Evolutionary conservation across 53 echinoderm and acorn worm genomes (phyloP).

Genomic region (Paracentrotus lividus): DNA sequence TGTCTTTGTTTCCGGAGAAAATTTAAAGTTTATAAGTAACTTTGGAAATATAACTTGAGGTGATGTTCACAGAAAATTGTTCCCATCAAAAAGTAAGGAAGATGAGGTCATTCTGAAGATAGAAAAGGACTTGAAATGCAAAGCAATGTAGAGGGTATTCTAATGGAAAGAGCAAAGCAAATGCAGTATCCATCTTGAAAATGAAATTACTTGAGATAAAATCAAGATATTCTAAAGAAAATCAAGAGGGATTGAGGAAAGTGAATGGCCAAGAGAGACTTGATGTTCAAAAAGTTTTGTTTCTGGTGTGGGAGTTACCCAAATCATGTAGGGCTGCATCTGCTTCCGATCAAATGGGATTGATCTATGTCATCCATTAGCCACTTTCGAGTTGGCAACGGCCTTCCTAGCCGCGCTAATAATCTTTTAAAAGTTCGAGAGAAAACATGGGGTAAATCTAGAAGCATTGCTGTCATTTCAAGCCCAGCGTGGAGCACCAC

Average conservation of each 20-base stretch:
- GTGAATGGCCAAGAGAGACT: not conserved
- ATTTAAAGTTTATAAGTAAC: not conserved
- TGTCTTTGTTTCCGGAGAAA: not conserved
- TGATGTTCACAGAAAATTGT: not conserved
- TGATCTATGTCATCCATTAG: conserved; percentile 48
- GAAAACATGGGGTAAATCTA: not conserved
- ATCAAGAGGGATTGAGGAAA: not conserved
- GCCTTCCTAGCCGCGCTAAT: not conserved
- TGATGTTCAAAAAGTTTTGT: not conserved
- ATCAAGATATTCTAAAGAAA: not conserved
- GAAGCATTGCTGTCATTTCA: conserved; percentile 35
- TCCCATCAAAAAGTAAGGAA: not conserved
- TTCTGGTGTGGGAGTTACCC: not conserved
- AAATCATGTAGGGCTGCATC: not conserved
- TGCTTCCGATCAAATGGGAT: not conserved
- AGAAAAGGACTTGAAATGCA: not conserved
- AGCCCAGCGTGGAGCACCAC: not conserved
- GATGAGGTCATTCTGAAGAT: not conserved
- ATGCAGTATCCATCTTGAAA: not conserved
- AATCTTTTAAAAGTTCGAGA: conserved; percentile 48
- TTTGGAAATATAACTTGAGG: not conserved
- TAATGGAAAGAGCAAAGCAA: too few species aligned
- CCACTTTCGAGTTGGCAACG: conserved; percentile 12
- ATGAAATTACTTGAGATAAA: not conserved
- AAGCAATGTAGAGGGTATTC: too few species aligned